phyloP scores from a whole-genome alignment of 2,888 invertebrate genomes.

The Cephus nigrinus region DNA sequence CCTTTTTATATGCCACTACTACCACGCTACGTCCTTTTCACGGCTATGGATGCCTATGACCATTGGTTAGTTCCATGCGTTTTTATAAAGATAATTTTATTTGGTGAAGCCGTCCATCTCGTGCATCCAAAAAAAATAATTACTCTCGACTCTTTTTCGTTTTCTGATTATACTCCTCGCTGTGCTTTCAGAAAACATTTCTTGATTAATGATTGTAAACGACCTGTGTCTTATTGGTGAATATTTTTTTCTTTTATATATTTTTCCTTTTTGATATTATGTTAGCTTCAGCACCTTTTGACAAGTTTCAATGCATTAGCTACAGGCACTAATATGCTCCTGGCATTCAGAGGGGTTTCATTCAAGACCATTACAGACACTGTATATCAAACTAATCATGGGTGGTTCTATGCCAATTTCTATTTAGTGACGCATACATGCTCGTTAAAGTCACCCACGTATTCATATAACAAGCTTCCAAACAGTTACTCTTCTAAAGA shows the following conservation, averaged over 20 bases:
- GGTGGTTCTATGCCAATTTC: neutral
- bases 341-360: neutral
- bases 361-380: neutral
- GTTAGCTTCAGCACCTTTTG: neutral
- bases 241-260: neutral
- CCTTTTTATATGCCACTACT: neutral
- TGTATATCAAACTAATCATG: neutral
- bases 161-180: neutral
- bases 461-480: neutral
- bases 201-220: neutral
- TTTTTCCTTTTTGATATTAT: neutral
- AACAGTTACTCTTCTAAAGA: neutral
- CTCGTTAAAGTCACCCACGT: neutral
- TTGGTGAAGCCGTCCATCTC: neutral
- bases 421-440: neutral
- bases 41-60: neutral
- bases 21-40: neutral
- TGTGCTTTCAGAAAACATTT: neutral
- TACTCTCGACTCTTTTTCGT: neutral
- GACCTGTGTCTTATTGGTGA: neutral
- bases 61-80: neutral
- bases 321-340: neutral
- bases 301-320: too few relatives aligned
- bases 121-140: neutral
- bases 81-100: conserved; percentile 5